Percentiles rank a stretch among this genome's conserved stretches.
Evolutionary conservation across 2,888 invertebrate genomes (phyloP).

Genomic region (Agriotes lineatus): DNA sequence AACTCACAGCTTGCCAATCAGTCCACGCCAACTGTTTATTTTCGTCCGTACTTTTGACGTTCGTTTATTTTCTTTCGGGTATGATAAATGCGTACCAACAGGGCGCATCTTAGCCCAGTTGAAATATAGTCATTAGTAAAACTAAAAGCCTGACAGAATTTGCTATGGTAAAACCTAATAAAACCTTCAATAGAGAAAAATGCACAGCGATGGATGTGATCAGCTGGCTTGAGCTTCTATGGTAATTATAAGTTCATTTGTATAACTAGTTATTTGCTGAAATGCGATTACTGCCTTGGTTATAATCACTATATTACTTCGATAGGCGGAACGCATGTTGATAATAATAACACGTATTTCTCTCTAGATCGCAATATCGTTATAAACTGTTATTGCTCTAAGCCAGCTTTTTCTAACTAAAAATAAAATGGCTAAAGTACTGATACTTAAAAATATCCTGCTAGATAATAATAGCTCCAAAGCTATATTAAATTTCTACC

Average conservation of each 20-base stretch:
- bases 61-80: conserved; percentile 48
- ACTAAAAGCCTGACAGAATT: neutral
- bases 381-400: neutral
- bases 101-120: conserved; percentile 13
- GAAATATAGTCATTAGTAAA: conserved; percentile 21
- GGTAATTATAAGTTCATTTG: conserved; percentile 14
- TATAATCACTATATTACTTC: conserved; percentile 14
- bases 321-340: conserved; percentile 13
- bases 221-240: too few relatives aligned
- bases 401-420: neutral
- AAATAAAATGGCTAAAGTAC: neutral
- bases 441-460: neutral
- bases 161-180: neutral
- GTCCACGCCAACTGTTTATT: conserved; percentile 58
- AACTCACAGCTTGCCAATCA: conserved; percentile 66
- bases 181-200: too few relatives aligned
- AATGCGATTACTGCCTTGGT: conserved; percentile 2
- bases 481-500: too few relatives aligned
- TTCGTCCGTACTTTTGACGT: conserved; percentile 56
- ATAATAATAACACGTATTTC: conserved; percentile 14
- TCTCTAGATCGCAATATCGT: neutral
- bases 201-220: neutral
- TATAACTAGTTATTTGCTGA: conserved; percentile 8
- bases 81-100: conserved; percentile 22
- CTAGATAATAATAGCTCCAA: too few relatives aligned